Evolutionary conservation across 2,888 invertebrate species (phyloP), one percentile per base, ranked within the genome.

Genomic region (Timandra comae): DNA sequence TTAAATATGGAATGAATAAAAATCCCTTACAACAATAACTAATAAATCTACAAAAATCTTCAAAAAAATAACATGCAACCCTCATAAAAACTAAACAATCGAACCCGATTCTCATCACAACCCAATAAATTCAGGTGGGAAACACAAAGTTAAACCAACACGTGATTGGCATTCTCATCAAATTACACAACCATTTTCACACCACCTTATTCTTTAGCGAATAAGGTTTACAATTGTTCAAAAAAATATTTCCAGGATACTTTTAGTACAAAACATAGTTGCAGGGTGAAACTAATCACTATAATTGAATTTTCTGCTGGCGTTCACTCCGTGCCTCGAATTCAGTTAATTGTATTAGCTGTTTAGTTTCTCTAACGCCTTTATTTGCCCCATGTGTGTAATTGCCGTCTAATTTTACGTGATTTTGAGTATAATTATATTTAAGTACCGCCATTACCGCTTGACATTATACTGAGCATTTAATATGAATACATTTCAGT

Each of bases 301-400:
- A 54, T 72, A 74, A 79, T 79, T 76, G 75, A 70, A 80, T 80
- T 78, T 72, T 66, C 70, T 69, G 68, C 65, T 56, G 69, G 66
- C 57, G 61, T 63, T 62, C 61, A 56, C 53, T 61, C 43, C 75
- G 75, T 76, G 76, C 63, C 55, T 65, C 52, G 75, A 76, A 76
- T 79, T 73, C 63, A 63, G 55, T 59, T 77, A 73, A 78, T 77
- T 71, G 56, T 64, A 64, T 78, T 70, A 64, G 47, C 54, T 52
- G 46, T 64, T 71, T 63, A 68, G 64, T 69, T 68, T 51, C 50
- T 63, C 61, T 63, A 68, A 64, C 62, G 61, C 60, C 49, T 66
- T 66, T 69, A 69, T 72, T 71, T 66, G 49, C 39, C 50, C 23
- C 56, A 60, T 65, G 63, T 58, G 59, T 58, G 43, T 59, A 68